Evolutionary conservation across 2,888 invertebrate genomes (phyloP), one percentile per base, ranked within the genome.

Genomic region (Xiphydria camelus): DNA sequence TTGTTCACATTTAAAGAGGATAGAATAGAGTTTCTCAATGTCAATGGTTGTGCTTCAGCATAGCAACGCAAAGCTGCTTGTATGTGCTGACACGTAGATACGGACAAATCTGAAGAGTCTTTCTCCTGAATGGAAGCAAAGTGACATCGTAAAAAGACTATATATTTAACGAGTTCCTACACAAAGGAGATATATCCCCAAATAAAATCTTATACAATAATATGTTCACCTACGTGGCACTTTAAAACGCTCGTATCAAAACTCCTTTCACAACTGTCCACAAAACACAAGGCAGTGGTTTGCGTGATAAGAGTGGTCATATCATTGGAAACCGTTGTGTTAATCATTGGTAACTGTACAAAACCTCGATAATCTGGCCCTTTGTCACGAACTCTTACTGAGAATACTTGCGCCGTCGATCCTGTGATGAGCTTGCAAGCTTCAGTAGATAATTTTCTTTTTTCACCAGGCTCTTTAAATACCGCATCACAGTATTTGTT

Each of bases 301-400:
- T 75, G 72, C n/a, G 73, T 64, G 22, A 75, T 70, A 5, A 75
- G 58, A 4, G 73, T 66, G 1, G 75, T 72, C 35, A 76, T 73
- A 39, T 76, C 75, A 53, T 75, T 67, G 6, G 73, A 66, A 19
- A 76, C 54, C 2, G 73, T 65, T 47, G 75, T 50, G 57, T 76
- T 70, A 20, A 67, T 58, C 26, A 67, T 29, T 4, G 74, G 71
- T 32, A 75, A 57, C 51, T 86, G 86, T 1, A 90, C 89, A 71
- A 91, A 90, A 17, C 86, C 88, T 26, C 90, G 77, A 41, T 84
- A 83, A 49, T 88, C 86, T 1, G 85, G 83, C 0, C 86, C 85
- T 51, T 83, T 81, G 53, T 88, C 88, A 36, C 84, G 78, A 1
- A 85, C 80, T 34, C 86, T 74, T 1, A 90, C 85, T 2, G 89